These are phyloP conservation scores for Girardinus metallicus DNA, from an alignment of 2,797 vertebrate species.

Conservation along the genomic window DNA sequence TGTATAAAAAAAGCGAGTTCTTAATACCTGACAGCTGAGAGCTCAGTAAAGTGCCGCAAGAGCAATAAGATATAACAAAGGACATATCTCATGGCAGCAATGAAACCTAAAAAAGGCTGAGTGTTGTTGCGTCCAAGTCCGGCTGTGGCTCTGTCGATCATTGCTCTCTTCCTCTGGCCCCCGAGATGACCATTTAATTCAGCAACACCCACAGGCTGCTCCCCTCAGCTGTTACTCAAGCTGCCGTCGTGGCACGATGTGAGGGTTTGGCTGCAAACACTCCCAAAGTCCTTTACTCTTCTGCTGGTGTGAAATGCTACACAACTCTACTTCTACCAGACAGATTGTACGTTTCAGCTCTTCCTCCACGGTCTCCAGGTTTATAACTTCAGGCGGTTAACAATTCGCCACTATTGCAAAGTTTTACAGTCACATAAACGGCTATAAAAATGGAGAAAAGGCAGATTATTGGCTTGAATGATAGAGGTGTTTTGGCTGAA, in stretches of 20 bases:
- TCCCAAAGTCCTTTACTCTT: slow-evolving; percentile 8
- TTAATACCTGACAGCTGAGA: slow-evolving; percentile 12
- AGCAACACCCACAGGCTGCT: slow-evolving; percentile 41
- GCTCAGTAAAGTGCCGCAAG: background rate
- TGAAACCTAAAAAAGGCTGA: slow-evolving; percentile 4
- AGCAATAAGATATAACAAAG: background rate
- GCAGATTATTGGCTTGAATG: slow-evolving; percentile 12
- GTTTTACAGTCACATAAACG: slow-evolving; percentile 2
- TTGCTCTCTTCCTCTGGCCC: slow-evolving; percentile 24
- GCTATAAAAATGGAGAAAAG: slow-evolving; percentile 5
- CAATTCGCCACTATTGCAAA: background rate
- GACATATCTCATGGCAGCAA: background rate
- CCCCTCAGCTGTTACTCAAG: slow-evolving; percentile 50
- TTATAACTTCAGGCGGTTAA: slow-evolving; percentile 20
- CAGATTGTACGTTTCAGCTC: slow-evolving; percentile 25
- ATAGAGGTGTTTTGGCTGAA: slow-evolving; percentile 4
- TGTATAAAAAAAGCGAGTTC: background rate
- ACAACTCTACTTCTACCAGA: slow-evolving; percentile 27
- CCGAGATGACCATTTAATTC: slow-evolving; percentile 24
- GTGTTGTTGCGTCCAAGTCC: background rate
- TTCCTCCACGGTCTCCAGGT: background rate
- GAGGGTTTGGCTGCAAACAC: slow-evolving; percentile 28
- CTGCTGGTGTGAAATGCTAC: slow-evolving; percentile 9
- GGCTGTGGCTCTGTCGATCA: background rate
- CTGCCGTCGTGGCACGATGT: slow-evolving; percentile 31